Evolutionary conservation across 2,797 vertebrate genomes (phyloP).

Genomic region (Kryptolebias ocellatus): DNA sequence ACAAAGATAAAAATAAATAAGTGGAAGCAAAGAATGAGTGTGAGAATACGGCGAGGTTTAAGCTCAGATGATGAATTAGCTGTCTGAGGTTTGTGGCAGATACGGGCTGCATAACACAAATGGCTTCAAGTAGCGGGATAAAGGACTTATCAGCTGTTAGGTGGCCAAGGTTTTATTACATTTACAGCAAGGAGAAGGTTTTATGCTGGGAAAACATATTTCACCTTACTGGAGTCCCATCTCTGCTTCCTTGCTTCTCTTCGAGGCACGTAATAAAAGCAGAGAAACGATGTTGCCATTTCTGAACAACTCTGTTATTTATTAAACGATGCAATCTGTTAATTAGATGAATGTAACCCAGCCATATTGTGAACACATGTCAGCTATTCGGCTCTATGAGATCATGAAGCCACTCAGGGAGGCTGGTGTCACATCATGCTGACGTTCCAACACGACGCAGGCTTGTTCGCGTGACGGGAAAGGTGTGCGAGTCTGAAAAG

Average conservation of each 20-base stretch:
- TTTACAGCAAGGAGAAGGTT: neutral
- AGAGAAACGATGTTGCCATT: neutral
- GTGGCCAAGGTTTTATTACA: neutral
- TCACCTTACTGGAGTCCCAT: neutral
- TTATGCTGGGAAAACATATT: neutral
- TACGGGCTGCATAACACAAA: too few species aligned
- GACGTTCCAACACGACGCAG: neutral
- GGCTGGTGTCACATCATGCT: neutral
- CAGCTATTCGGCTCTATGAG: neutral
- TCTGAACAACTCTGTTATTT: neutral
- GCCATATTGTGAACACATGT: neutral
- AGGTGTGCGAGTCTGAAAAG: neutral
- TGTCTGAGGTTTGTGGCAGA: neutral
- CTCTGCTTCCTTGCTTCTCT: neutral
- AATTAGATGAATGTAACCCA: neutral
- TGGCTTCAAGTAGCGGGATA: neutral
- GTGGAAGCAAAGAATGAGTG: neutral
- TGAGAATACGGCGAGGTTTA: neutral
- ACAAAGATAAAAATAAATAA: neutral
- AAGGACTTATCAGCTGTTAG: neutral
- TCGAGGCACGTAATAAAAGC: neutral
- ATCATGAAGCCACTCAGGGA: neutral
- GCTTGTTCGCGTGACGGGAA: neutral
- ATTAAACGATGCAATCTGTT: neutral
- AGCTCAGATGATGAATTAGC: neutral